Evolutionary conservation across 2,113 vertebrate species (phyloP).

Genomic region (Barbus barbus): DNA sequence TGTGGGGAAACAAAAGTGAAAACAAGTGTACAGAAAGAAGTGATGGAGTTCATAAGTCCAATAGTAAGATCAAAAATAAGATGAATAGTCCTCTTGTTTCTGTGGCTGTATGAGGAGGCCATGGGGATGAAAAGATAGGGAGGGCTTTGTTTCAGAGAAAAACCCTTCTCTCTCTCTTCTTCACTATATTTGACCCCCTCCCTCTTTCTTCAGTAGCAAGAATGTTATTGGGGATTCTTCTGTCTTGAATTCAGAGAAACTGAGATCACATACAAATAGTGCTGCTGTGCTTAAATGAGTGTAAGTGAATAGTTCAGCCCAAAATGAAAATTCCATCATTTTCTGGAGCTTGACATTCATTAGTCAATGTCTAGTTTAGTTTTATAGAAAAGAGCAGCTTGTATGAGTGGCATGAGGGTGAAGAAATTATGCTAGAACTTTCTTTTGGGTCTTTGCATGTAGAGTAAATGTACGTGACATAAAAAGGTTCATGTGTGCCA

Average conservation of each 20-base stretch:
- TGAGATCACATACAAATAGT: not conserved
- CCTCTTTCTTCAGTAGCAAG: not conserved
- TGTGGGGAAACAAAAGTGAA: not conserved
- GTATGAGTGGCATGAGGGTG: not conserved
- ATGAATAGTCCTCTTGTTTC: constrained; percentile 54
- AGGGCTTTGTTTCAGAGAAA: constrained; percentile 49
- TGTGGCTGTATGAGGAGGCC: constrained; percentile 43
- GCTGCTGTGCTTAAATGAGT: constrained; percentile 12
- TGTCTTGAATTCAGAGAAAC: not conserved
- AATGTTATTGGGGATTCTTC: constrained; percentile 25
- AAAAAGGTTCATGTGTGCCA: not conserved
- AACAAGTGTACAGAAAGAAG: not conserved
- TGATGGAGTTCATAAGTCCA: not conserved
- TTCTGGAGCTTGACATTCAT: not conserved
- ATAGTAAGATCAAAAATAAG: constrained; percentile 5
- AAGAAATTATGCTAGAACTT: not conserved
- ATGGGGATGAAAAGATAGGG: constrained; percentile 36
- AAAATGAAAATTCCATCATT: not conserved
- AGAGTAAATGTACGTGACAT: not conserved
- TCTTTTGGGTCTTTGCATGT: not conserved
- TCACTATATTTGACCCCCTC: constrained; percentile 2
- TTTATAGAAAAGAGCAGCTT: not conserved
- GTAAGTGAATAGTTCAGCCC: not conserved
- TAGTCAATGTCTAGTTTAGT: not conserved
- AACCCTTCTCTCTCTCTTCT: not conserved